Base-by-base conservation (phyloP, 1,140 invertebrate genomes). In the Radopholus similis region DNA sequence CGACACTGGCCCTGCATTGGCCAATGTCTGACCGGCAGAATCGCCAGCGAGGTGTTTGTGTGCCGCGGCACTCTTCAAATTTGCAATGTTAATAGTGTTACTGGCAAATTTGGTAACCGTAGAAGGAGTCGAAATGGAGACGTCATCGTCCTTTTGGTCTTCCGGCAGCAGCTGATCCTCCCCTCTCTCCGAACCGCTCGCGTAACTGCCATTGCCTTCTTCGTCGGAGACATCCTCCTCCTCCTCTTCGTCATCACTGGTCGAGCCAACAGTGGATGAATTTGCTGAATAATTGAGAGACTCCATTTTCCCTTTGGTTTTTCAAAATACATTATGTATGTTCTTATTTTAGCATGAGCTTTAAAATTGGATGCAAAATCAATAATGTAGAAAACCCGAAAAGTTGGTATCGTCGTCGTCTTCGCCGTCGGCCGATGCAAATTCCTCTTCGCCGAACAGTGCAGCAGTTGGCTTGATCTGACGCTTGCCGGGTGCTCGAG, bases 391-490 rank as follows among this genome's bases (percentile, higher is more conserved):
- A 18, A 13, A 40, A 65, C 65, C 66, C 8, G n/a, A 35, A 64
- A 63, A 63, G 26, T 67, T 66, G 8, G 15, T 28, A 37, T 70
- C 68, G 3, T 72, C 68, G 32, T 70, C 68, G 21, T 72, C 69
- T 32, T 70, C 68, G 15, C 13, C 67, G 15, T n/a, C 53, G 13
- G n/a, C 30, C 9, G 6, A 28, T 4, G 18, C 13, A 54, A 44
- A 32, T 18, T 64, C 30, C 32, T 30, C 47, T 11, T 34, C 70
- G 3, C 57, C 68, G 37, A 70, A 72, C 40, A 70, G 30, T 8
- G 68, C 68, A 23, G 44, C 47, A 72, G 35, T 70, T 26, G 68
- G 68, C 38, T 70, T 72, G 13, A 70, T 73, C 18, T 68, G 66
- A 6, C 66, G 38, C 42, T 68, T 68, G 32, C 66, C 66, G 35